Evolutionary conservation across 2,113 vertebrate species (phyloP).

Genomic region (Urocitellus parryii): DNA sequence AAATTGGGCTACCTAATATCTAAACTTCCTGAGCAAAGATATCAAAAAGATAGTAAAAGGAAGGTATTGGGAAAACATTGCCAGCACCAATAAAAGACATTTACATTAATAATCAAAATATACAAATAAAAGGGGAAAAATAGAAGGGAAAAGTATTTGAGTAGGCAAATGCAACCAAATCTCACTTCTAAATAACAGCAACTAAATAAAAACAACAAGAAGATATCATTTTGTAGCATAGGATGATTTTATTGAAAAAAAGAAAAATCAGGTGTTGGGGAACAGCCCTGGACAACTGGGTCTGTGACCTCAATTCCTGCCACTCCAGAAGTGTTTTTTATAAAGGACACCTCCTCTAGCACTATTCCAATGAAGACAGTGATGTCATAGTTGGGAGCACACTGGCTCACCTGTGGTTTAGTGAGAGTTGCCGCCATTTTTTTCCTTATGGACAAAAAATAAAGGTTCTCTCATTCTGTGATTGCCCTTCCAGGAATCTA

Average conservation of each 20-base stretch:
- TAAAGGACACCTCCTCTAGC: not conserved
- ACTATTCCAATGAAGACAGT: no score
- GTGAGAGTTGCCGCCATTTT: not conserved
- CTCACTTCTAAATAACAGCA: constrained; percentile 8
- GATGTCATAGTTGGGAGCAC: no score
- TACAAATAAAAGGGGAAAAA: not conserved
- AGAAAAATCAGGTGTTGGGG: not conserved
- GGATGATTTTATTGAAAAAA: not conserved
- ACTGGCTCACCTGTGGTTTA: not conserved
- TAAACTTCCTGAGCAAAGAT: not conserved
- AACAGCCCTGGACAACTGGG: not conserved
- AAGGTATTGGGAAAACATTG: not conserved
- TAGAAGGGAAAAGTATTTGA: not conserved
- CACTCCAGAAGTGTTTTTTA: not conserved
- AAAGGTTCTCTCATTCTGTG: not conserved
- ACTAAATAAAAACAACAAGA: not conserved
- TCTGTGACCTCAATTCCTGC: not conserved
- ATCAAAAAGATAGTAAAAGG: not conserved
- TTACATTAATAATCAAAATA: not conserved
- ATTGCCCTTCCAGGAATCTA: not conserved
- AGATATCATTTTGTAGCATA: not conserved
- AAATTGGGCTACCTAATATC: not conserved
- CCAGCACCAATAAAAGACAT: not conserved
- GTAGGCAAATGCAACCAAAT: not conserved
- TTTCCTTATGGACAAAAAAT: not conserved